Conservation (phyloP, 2,797 vertebrate species). For the Orientallactaga sibirica region DNA sequence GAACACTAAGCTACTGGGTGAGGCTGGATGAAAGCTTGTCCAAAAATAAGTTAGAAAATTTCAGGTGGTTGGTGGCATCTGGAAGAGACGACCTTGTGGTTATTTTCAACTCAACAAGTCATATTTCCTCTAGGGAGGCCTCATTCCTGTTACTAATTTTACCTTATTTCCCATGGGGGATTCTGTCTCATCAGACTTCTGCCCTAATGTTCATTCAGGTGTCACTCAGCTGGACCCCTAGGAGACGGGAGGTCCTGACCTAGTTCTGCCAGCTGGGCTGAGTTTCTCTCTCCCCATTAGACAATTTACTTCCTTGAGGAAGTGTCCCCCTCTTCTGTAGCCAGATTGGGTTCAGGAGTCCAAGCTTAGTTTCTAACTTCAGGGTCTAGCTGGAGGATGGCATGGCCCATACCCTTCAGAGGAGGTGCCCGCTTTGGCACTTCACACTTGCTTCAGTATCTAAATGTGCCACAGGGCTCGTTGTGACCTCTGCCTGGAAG, state of each 20-base stretch:
- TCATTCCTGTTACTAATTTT: conserved; percentile 67
- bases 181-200: conserved; percentile 23
- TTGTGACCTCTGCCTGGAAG: not conserved
- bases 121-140: conserved; percentile 19
- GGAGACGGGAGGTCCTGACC: not conserved
- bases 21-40: not conserved
- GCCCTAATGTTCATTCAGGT: not conserved
- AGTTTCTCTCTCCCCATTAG: not conserved
- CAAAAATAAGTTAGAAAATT: conserved; percentile 28
- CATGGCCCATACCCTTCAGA: not conserved
- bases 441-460: not conserved
- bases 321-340: not conserved
- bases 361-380: not conserved
- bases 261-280: not conserved
- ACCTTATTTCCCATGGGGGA: conserved; percentile 26
- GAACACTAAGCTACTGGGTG: not conserved
- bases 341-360: not conserved
- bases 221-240: not conserved
- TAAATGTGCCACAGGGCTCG: not conserved
- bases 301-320: not conserved
- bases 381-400: not conserved
- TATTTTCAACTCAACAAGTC: conserved; percentile 61
- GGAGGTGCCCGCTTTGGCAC: fast-evolving
- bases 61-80: conserved; percentile 61
- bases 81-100: conserved; percentile 41